Base-by-base conservation (phyloP, 2,888 invertebrate genomes). In the Melanotus villosus region DNA sequence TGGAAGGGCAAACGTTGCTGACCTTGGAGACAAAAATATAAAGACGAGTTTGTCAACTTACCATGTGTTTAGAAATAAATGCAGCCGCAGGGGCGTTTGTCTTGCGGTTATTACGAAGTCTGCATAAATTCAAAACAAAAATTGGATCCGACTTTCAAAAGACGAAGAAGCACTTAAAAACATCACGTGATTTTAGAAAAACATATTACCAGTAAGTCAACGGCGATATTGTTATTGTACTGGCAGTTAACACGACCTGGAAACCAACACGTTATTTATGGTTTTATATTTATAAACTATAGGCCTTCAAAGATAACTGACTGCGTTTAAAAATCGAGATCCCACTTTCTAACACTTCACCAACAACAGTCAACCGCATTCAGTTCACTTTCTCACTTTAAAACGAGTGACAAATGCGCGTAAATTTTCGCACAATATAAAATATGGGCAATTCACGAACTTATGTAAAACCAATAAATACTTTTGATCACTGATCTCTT, bases 1-100 rank as follows among this genome's bases (percentile, higher is more conserved):
- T 65, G 64, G 71, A 68, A 68, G 71, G 71, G 68, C 68, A 71
- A 70, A 68, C 67, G 71, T 65, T 71, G 71, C 63, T 65, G 71
- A 71, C 71, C 71, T 71, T 71, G 71, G 68, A 65, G 68, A 71
- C 71, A 65, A 71, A 71, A 71, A 71, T 71, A 71, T 66, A 70
- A 68, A 66, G 70, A 70, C 70, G 36, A 70, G 70, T 68, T 71
- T 64, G 68, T 71, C 68, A 68, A 71, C 71, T 71, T 68, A 71
- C 71, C 71, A 71, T 71, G 71, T 71, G 71, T 68, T 70, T 68
- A 57, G 63, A 70, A 66, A 66, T 70, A 65, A 66, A 70, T 66
- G 38, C 70, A 63, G 63, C 58, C 65, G 36, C 54, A 65, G 70
- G 54, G 63, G 70, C 63, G 66, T 58, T 64, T 32, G 63, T 64